Evolutionary conservation across 2,113 vertebrate genomes (phyloP).

Genomic region (Siphamia tubifer): DNA sequence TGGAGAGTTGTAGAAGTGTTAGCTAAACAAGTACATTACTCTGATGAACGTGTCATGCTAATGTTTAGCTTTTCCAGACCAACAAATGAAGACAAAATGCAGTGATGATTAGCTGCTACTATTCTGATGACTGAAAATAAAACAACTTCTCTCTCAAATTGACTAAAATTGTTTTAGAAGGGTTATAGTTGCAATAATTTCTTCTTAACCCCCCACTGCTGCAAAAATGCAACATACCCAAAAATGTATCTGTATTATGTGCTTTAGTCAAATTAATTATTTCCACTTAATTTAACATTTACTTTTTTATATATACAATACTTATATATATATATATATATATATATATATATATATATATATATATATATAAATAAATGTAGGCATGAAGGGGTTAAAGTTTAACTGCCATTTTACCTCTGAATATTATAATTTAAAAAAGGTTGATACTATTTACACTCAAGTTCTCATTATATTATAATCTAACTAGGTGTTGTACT

Average conservation of each 20-base stretch:
- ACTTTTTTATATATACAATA: no score
- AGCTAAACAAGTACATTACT: slow-evolving; percentile 13
- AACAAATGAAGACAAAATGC: background rate
- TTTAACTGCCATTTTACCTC: background rate
- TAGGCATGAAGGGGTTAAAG: no score
- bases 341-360: no score
- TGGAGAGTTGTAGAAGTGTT: background rate
- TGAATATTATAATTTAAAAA: background rate
- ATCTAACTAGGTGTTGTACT: background rate
- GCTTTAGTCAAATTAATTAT: no score
- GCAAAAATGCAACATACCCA: no score
- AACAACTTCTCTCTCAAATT: background rate
- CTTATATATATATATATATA: no score
- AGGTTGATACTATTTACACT: no score
- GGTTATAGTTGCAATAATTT: background rate
- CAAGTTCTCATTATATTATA: no score
- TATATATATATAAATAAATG: no score
- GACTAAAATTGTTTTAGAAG: background rate
- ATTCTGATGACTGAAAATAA: background rate
- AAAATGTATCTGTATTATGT: no score
- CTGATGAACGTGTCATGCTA: slow-evolving; percentile 5
- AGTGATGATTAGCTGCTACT: background rate
- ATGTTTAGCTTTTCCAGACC: slow-evolving; percentile 13
- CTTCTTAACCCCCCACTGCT: background rate
- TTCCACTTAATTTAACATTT: no score